A percentile compares a stretch with the other conserved stretches of the same genome.
Evolutionary conservation across 1,140 invertebrate species (phyloP).

Genomic region (Acyrthosiphon pisum): DNA sequence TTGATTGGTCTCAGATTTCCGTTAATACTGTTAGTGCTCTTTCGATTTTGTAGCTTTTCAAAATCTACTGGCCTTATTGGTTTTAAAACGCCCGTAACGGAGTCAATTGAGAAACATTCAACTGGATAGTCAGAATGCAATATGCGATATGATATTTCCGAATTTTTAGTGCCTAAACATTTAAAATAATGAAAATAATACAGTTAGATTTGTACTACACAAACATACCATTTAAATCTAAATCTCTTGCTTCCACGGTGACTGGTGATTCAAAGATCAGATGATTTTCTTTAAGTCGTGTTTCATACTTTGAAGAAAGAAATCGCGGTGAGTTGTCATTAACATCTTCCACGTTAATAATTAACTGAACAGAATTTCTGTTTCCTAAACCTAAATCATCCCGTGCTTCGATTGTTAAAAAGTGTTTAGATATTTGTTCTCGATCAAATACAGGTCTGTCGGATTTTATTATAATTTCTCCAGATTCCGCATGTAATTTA

Average conservation of each 20-base stretch:
- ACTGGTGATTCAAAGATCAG: slow-evolving; percentile 78
- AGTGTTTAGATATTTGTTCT: slow-evolving; percentile 85
- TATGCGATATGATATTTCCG: slow-evolving; percentile 82
- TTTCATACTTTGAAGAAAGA: slow-evolving; percentile 82
- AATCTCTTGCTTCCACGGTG: slow-evolving; percentile 80
- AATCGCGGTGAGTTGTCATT: slow-evolving; percentile 89
- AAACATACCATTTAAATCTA: slow-evolving; percentile 80
- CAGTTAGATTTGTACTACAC: neutral
- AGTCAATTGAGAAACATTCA: slow-evolving; percentile 83
- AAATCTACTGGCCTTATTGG: slow-evolving; percentile 79
- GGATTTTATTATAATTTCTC: slow-evolving; percentile 81
- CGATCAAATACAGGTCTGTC: slow-evolving; percentile 82
- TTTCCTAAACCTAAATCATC: slow-evolving; percentile 88
- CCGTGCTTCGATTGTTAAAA: slow-evolving; percentile 88
- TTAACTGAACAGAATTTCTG: slow-evolving; percentile 83
- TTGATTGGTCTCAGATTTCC: slow-evolving; percentile 74
- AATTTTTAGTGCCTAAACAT: slow-evolving; percentile 78
- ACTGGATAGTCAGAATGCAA: slow-evolving; percentile 74
- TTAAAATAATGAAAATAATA: neutral
- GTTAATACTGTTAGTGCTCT: slow-evolving; percentile 64
- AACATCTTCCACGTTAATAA: slow-evolving; percentile 85
- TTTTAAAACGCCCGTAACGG: slow-evolving; percentile 73
- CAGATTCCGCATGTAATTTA: slow-evolving; percentile 77
- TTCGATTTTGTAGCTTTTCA: slow-evolving; percentile 66
- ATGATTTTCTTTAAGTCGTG: slow-evolving; percentile 82